Percentiles rank a stretch among this genome's conserved stretches.
Conservation (phyloP, 2,113 vertebrate genomes). For the Centropus bengalensis region DNA sequence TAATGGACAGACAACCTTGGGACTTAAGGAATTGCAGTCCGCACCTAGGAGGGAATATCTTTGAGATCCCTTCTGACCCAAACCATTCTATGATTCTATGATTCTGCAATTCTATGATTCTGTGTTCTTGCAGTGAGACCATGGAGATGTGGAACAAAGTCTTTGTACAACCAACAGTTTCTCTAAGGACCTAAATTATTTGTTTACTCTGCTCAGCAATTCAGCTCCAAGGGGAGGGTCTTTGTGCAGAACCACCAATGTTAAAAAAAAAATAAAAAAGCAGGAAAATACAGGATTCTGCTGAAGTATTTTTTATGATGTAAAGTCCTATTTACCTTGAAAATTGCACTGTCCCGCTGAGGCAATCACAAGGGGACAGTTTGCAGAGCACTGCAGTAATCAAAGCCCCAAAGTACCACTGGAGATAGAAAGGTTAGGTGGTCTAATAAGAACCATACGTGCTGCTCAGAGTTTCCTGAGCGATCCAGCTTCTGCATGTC, state of each 20-base stretch:
- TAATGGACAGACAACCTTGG: background rate
- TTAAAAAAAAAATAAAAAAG: background rate
- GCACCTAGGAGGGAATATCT: background rate
- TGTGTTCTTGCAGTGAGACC: background rate
- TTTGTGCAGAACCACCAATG: background rate
- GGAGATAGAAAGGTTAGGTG: background rate
- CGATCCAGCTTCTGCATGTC: conserved; percentile 49
- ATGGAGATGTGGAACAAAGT: background rate
- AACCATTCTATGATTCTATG: too few relatives aligned
- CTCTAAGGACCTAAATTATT: background rate
- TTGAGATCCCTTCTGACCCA: too few relatives aligned
- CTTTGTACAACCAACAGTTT: background rate
- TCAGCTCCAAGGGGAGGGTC: background rate
- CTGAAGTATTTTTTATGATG: background rate
- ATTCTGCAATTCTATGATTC: too few relatives aligned
- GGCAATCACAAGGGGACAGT: background rate
- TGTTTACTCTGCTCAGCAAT: background rate
- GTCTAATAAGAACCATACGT: conserved; percentile 8
- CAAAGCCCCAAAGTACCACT: background rate
- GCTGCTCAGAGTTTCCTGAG: background rate
- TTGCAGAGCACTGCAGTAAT: background rate
- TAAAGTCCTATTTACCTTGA: background rate
- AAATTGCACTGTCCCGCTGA: background rate
- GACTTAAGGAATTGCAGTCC: background rate
- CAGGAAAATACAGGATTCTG: background rate